Evolutionary conservation across 92 coral and sea anemone species (phyloP).

Genomic region (Blastomussa wellsi): DNA sequence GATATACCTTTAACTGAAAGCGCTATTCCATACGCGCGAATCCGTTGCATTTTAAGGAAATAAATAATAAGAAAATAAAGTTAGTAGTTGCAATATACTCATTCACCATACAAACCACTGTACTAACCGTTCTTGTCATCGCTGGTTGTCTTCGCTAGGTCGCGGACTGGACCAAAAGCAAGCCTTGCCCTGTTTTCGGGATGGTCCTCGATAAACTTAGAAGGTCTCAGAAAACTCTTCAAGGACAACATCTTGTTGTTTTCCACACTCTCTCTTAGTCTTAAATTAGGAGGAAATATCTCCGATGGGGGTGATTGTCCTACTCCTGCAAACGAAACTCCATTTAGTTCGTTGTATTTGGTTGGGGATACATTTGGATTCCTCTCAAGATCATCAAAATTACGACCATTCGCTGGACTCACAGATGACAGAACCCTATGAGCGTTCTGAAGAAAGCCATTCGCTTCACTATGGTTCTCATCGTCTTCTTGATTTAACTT

Average conservation of each 20-base stretch:
- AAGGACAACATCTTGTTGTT: slow-evolving; percentile 26
- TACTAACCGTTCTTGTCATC: slow-evolving; percentile 10
- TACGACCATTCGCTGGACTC: slow-evolving; percentile 23
- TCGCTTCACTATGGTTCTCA: slow-evolving; percentile 13
- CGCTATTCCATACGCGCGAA: not conserved
- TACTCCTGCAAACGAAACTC: slow-evolving; percentile 33
- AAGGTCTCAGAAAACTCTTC: slow-evolving; percentile 50
- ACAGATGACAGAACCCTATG: not conserved
- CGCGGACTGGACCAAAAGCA: not conserved
- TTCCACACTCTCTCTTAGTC: slow-evolving; percentile 36
- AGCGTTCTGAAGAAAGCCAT: slow-evolving; percentile 16
- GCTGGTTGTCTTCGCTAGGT: not conserved
- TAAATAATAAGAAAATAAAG: too few relatives aligned
- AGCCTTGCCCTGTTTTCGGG: slow-evolving; percentile 42
- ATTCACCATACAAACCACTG: not conserved
- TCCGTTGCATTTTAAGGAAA: too few relatives aligned
- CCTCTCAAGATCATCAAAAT: not conserved
- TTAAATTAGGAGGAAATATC: slow-evolving; percentile 41
- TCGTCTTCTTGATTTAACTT: slow-evolving; percentile 34
- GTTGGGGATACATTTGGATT: slow-evolving; percentile 13
- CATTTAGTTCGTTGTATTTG: slow-evolving; percentile 34
- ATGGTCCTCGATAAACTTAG: slow-evolving; percentile 52
- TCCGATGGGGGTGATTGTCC: slow-evolving; percentile 43
- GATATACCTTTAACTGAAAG: not conserved
- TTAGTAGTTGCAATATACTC: not conserved